These are phyloP conservation scores for Anomalospiza imberbis DNA, from an alignment of 2,797 vertebrate genomes.

Conservation along the genomic window DNA sequence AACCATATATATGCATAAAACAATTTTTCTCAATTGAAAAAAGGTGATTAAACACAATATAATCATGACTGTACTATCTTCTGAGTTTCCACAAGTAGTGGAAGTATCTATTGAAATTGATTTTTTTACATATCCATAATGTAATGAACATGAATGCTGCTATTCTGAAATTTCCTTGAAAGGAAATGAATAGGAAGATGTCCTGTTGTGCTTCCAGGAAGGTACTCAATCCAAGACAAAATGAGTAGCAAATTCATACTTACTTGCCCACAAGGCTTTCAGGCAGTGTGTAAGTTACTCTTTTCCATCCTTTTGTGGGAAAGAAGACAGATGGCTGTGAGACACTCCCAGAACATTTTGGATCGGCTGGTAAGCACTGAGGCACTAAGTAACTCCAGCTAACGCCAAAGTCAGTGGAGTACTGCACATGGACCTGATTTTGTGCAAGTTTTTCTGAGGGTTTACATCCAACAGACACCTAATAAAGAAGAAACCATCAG, in stretches of 20 bases:
- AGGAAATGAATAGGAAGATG: neutral
- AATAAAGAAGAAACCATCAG: neutral
- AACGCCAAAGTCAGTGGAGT: slow-evolving; percentile 94
- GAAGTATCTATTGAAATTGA: neutral
- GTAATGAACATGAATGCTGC: rapidly evolving
- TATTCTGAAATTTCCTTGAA: neutral
- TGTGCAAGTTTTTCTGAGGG: slow-evolving; percentile 86
- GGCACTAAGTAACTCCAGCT: slow-evolving; percentile 95
- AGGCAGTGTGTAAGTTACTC: slow-evolving; percentile 87
- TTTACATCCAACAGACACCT: slow-evolving; percentile 93
- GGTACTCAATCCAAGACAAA: neutral
- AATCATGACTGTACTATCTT: neutral
- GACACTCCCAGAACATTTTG: slow-evolving; percentile 90
- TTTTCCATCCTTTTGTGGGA: slow-evolving; percentile 90
- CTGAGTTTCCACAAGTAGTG: neutral
- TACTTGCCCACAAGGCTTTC: slow-evolving; percentile 91
- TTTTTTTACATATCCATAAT: neutral
- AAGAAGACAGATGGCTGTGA: slow-evolving; percentile 98
- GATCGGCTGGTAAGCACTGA: slow-evolving; percentile 94
- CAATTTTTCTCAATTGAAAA: neutral
- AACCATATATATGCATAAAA: neutral
- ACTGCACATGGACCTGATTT: slow-evolving; percentile 92
- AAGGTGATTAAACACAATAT: neutral
- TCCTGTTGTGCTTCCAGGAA: neutral
- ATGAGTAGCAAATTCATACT: slow-evolving; percentile 63